Conservation (phyloP, 2,888 invertebrate species). For the Psococerastis gibbosa region DNA sequence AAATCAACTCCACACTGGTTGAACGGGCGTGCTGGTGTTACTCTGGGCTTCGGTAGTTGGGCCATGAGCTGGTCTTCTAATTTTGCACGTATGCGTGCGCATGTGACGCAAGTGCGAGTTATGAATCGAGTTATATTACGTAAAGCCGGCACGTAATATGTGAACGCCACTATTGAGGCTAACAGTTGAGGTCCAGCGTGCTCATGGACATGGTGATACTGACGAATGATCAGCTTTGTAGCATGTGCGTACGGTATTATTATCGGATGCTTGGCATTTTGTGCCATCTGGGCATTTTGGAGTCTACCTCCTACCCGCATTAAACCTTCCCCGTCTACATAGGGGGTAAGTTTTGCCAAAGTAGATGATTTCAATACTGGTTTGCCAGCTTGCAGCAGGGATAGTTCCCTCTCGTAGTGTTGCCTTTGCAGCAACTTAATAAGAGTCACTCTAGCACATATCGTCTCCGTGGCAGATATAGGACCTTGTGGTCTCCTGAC, state of each 20-base stretch:
- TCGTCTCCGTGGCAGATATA: too few species aligned
- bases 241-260: constrained; percentile 8
- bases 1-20: constrained; percentile 18
- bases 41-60: constrained; percentile 18
- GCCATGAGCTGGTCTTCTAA: constrained; percentile 19
- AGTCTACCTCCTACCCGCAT: background rate
- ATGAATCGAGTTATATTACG: constrained; percentile 8
- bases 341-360: background rate
- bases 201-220: constrained; percentile 7
- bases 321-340: background rate
- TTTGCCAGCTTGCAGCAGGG: background rate
- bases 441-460: background rate
- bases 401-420: background rate
- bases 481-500: too few species aligned
- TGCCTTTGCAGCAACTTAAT: background rate
- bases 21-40: constrained; percentile 18
- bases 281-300: background rate
- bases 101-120: constrained; percentile 13
- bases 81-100: constrained; percentile 12
- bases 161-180: too few species aligned
- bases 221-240: constrained; percentile 12
- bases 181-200: constrained; percentile 4
- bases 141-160: constrained; percentile 24
- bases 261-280: constrained; percentile 11
- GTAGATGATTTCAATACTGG: background rate